Percentiles rank a stretch among this genome's conserved stretches.
phyloP scores from a whole-genome alignment of 1,140 invertebrate genomes.

The Phymorhynchus buccinoides region DNA sequence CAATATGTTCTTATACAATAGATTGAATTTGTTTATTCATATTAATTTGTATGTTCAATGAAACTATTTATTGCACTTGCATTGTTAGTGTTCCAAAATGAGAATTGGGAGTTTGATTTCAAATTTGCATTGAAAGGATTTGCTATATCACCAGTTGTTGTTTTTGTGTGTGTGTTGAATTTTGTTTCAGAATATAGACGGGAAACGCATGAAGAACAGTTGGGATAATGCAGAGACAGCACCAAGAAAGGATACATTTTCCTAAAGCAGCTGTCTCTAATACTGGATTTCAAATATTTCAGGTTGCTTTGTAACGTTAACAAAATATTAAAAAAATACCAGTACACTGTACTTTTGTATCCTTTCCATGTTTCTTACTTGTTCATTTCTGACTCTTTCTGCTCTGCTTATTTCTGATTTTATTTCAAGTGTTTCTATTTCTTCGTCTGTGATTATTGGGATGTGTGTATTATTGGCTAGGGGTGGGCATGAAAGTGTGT shows the following conservation, averaged over 20 bases:
- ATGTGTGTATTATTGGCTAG: not conserved
- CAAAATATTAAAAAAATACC: not conserved
- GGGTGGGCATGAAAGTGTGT: not conserved
- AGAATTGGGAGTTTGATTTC: too few species aligned
- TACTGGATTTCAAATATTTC: slow-evolving; percentile 11
- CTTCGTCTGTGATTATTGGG: not conserved
- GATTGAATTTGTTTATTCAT: too few species aligned
- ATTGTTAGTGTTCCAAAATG: too few species aligned
- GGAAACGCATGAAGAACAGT: not conserved
- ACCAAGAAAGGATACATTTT: slow-evolving; percentile 12
- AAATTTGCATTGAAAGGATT: too few species aligned
- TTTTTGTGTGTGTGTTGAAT: too few species aligned
- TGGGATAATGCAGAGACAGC: slow-evolving; percentile 20
- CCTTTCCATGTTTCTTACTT: too few species aligned
- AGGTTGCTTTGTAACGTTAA: not conserved
- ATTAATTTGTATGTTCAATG: too few species aligned
- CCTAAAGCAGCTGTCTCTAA: not conserved
- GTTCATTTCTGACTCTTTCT: too few species aligned
- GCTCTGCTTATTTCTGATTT: not conserved
- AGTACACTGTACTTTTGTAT: not conserved
- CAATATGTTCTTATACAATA: too few species aligned
- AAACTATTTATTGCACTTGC: too few species aligned
- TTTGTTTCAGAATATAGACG: not conserved
- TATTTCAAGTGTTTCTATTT: not conserved
- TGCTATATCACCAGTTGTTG: too few species aligned